Conservation (phyloP, 1,140 invertebrate species). For the Berghia stephanieae region DNA sequence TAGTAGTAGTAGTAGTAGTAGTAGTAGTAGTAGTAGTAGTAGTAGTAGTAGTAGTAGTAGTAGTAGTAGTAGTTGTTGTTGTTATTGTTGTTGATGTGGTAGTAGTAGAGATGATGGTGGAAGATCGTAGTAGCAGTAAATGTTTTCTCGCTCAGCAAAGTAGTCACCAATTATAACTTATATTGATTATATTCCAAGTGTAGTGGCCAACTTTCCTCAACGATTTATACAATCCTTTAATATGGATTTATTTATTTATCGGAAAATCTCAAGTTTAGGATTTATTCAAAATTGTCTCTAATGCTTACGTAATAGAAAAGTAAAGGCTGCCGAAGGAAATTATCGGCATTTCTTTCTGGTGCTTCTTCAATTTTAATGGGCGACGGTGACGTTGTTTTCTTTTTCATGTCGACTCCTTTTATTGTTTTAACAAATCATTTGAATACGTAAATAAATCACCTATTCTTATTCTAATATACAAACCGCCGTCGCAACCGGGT, state of each 20-base stretch:
- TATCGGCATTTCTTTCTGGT: no score
- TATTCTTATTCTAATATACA: no score
- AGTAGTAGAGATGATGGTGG: no score
- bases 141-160: background rate
- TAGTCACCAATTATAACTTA: background rate
- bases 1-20: conserved; percentile 33
- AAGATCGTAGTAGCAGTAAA: background rate
- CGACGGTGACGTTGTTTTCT: no score
- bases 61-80: conserved; percentile 32
- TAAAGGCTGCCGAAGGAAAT: no score
- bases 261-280: background rate
- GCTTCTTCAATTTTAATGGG: no score
- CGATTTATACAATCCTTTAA: background rate
- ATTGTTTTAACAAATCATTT: no score
- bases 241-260: background rate
- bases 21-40: conserved; percentile 29
- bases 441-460: no score
- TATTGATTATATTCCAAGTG: background rate
- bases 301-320: no score
- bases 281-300: no score
- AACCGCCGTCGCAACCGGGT: no score
- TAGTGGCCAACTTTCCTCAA: background rate
- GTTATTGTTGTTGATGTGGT: conserved; percentile 27
- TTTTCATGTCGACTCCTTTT: no score
- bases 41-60: conserved; percentile 34